phyloP scores from a whole-genome alignment of 2,797 vertebrate species.

The Chelmon rostratus region DNA sequence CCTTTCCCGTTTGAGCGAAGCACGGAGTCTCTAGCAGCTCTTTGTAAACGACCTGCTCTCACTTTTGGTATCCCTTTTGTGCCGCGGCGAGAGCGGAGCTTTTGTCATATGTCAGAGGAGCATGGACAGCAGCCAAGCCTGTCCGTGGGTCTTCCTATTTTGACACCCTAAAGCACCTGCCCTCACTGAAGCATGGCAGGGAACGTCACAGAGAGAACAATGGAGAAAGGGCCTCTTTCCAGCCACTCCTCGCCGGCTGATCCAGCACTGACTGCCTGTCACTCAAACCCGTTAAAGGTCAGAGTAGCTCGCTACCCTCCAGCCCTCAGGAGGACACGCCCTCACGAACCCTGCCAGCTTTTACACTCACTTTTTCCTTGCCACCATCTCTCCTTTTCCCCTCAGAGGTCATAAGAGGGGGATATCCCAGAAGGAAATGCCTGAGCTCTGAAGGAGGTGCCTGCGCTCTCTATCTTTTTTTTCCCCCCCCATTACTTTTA shows the following conservation, averaged over 20 bases:
- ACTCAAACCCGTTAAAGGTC: slow-evolving; percentile 80
- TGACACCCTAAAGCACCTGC: slow-evolving; percentile 86
- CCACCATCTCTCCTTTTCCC: slow-evolving; percentile 71
- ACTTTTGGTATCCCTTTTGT: slow-evolving; percentile 69
- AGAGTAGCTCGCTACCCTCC: slow-evolving; percentile 65
- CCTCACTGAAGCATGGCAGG: slow-evolving; percentile 80
- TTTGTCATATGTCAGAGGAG: slow-evolving; percentile 86
- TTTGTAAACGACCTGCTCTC: slow-evolving; percentile 71
- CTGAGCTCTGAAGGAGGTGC: slow-evolving; percentile 80
- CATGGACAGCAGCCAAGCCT: slow-evolving; percentile 84
- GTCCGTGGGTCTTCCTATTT: slow-evolving; percentile 85
- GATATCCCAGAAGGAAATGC: slow-evolving; percentile 85
- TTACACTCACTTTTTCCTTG: slow-evolving; percentile 79
- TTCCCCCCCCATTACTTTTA: slow-evolving; percentile 56
- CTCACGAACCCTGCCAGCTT: slow-evolving; percentile 70
- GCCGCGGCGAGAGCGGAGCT: slow-evolving; percentile 69
- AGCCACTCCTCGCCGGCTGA: slow-evolving; percentile 69
- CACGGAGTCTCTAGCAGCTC: slow-evolving; percentile 47
- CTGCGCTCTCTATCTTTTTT: slow-evolving; percentile 51
- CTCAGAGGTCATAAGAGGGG: slow-evolving; percentile 76
- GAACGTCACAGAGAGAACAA: slow-evolving; percentile 77
- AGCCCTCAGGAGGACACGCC: slow-evolving; percentile 68
- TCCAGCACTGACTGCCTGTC: slow-evolving; percentile 71
- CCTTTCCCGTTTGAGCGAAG: slow-evolving; percentile 74
- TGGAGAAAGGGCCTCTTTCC: slow-evolving; percentile 79